Conservation (phyloP, 2,888 invertebrate species). For the Pinctada fucata region DNA sequence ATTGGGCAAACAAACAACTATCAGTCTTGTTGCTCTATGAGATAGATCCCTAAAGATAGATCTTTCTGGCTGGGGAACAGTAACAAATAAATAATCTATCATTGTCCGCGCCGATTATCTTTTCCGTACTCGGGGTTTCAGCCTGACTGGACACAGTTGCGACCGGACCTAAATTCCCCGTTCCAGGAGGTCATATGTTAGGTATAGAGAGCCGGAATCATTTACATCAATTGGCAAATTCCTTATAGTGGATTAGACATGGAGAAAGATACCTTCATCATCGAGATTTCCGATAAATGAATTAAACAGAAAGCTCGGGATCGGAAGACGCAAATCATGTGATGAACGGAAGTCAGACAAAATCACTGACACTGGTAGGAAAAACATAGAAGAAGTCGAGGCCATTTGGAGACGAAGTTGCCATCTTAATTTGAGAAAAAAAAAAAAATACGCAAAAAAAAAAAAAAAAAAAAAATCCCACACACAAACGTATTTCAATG, state of each 20-base stretch:
- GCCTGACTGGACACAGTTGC: neutral
- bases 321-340: neutral
- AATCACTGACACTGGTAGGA: too few species aligned
- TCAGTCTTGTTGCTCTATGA: too few species aligned
- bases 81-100: neutral
- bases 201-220: neutral
- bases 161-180: neutral
- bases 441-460: too few species aligned
- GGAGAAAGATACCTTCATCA: neutral
- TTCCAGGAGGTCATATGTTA: neutral
- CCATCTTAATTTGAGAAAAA: too few species aligned
- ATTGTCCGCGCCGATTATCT: neutral
- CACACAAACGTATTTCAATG: too few species aligned
- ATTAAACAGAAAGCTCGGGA: too few species aligned
- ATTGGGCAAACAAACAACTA: too few species aligned
- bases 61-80: neutral
- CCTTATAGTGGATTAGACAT: neutral
- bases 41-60: neutral
- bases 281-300: neutral
- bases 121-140: neutral
- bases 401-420: too few species aligned
- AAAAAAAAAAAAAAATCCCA: too few species aligned
- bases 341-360: neutral
- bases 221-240: slow-evolving; percentile 3
- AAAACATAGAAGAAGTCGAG: too few species aligned